Evolutionary conservation across 2,113 vertebrate genomes (phyloP).

Genomic region (Nannospalax galili): DNA sequence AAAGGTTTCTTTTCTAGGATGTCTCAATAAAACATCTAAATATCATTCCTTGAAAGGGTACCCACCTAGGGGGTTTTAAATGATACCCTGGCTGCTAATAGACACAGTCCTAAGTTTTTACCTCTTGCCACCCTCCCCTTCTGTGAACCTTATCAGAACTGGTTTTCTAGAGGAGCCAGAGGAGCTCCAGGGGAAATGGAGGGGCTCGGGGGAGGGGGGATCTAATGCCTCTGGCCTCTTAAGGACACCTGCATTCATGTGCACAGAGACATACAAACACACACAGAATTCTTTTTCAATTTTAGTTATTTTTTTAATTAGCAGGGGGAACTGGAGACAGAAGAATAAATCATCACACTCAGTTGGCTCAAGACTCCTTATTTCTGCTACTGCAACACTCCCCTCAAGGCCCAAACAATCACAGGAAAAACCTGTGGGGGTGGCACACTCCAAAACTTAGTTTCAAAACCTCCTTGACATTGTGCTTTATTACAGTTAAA

Average conservation of each 20-base stretch:
- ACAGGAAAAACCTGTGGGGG: neutral
- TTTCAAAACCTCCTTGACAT: neutral
- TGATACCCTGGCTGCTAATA: neutral
- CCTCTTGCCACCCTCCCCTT: neutral
- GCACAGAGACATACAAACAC: neutral
- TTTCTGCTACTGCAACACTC: neutral
- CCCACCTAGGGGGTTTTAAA: neutral
- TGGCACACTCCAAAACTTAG: neutral
- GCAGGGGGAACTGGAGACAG: neutral
- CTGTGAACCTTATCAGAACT: neutral
- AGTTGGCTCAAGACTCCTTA: neutral
- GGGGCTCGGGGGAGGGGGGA: no score
- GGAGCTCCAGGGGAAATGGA: neutral
- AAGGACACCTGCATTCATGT: neutral
- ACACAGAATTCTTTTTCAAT: no score
- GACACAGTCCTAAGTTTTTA: neutral
- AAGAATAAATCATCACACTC: neutral
- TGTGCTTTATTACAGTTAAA: neutral
- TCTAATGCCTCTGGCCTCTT: neutral
- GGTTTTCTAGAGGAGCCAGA: conserved; percentile 30
- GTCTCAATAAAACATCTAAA: neutral
- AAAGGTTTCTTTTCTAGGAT: neutral
- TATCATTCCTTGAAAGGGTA: neutral
- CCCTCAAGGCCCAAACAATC: neutral
- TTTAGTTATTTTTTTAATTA: no score